phyloP scores from a whole-genome alignment of 2,888 invertebrate species.

The Thecocarcelia acutangulata region DNA sequence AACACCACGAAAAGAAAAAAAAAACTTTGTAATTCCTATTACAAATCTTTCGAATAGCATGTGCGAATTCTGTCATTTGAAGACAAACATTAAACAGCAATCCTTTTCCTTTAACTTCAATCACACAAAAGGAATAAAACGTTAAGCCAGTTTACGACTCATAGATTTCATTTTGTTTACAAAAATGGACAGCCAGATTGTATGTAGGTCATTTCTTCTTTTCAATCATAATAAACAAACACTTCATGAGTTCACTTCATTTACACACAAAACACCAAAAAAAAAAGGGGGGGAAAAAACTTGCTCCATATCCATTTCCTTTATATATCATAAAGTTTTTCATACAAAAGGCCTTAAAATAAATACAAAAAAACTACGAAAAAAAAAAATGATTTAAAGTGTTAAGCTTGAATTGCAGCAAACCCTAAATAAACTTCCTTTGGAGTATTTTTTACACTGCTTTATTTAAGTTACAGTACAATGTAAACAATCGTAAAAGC shows the following conservation, averaged over 20 bases:
- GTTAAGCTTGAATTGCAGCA: slow-evolving; percentile 55
- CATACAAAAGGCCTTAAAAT: slow-evolving; percentile 12
- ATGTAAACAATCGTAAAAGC: neutral
- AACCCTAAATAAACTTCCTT: slow-evolving; percentile 56
- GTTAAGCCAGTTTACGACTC: neutral
- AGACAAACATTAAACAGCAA: neutral
- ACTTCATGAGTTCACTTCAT: slow-evolving; percentile 40
- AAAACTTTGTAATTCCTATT: too few relatives aligned
- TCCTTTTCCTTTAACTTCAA: neutral
- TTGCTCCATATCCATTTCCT: slow-evolving; percentile 31
- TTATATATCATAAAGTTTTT: slow-evolving; percentile 49
- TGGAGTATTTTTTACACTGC: slow-evolving; percentile 23
- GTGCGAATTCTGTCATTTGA: too few relatives aligned
- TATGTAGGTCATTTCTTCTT: slow-evolving; percentile 42
- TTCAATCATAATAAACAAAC: slow-evolving; percentile 44
- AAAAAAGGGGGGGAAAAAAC: neutral
- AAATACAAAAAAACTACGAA: slow-evolving; percentile 5
- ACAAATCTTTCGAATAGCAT: too few relatives aligned
- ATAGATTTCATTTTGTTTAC: neutral
- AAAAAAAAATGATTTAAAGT: slow-evolving; percentile 52
- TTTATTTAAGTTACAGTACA: slow-evolving; percentile 36
- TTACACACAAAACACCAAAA: slow-evolving; percentile 5
- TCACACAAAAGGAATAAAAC: neutral
- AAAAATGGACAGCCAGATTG: slow-evolving; percentile 5
- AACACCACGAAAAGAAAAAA: too few relatives aligned